Evolutionary conservation across 2,888 invertebrate genomes (phyloP).

Genomic region (Lasioglossum leucozonium): DNA sequence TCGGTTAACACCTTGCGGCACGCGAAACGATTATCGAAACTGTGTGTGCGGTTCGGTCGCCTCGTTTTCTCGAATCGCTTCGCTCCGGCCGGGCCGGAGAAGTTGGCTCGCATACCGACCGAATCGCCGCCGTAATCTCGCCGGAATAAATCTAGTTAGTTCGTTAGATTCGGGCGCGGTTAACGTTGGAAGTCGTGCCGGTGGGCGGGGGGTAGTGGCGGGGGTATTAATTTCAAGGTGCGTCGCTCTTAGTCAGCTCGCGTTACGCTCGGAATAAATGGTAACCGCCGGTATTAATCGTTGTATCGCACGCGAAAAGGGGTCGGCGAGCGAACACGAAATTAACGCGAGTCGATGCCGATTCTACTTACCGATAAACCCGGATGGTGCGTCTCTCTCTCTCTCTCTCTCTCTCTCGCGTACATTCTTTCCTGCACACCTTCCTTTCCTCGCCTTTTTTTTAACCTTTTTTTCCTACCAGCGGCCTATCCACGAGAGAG

Average conservation of each 20-base stretch:
- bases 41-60: not conserved
- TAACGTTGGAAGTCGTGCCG: slow-evolving; percentile 8
- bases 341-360: slow-evolving; percentile 64
- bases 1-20: slow-evolving; percentile 56
- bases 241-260: slow-evolving; percentile 57
- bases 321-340: slow-evolving; percentile 52
- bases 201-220: slow-evolving; percentile 37
- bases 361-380: slow-evolving; percentile 64
- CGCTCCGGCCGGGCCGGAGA: slow-evolving; percentile 10
- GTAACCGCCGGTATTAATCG: slow-evolving; percentile 63
- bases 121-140: slow-evolving; percentile 41
- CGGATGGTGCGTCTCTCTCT: slow-evolving; percentile 49
- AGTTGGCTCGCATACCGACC: slow-evolving; percentile 39
- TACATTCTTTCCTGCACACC: slow-evolving; percentile 4
- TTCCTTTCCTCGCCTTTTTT: not conserved
- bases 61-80: slow-evolving; percentile 17
- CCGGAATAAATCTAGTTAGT: slow-evolving; percentile 57
- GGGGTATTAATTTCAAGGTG: slow-evolving; percentile 64
- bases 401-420: not conserved
- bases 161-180: slow-evolving; percentile 54
- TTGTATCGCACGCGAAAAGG: slow-evolving; percentile 63
- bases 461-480: not conserved
- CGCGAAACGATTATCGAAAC: slow-evolving; percentile 40
- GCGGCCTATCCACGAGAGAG: slow-evolving; percentile 18
- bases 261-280: slow-evolving; percentile 63